phyloP scores from a whole-genome alignment of 2,113 vertebrate species.

The Scolopax mira region DNA sequence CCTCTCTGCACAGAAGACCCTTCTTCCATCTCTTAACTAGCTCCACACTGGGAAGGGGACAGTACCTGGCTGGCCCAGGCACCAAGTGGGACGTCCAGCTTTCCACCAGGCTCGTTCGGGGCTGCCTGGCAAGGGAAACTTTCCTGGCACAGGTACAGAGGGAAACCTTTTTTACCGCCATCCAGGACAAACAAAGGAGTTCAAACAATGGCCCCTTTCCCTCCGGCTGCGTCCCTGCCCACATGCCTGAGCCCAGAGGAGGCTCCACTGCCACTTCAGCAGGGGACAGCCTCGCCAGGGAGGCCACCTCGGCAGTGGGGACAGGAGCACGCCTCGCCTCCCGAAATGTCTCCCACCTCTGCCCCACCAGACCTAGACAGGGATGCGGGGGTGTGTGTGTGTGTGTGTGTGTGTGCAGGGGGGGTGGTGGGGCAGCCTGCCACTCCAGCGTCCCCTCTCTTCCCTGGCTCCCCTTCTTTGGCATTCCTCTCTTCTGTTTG shows the following conservation, averaged over 20 bases:
- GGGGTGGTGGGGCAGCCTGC: neutral
- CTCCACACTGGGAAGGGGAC: neutral
- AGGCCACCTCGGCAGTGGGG: neutral
- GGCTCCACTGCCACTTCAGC: neutral
- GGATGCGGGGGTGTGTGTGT: neutral
- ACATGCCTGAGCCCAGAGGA: rapidly evolving
- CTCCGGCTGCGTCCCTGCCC: neutral
- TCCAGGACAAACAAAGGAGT: neutral
- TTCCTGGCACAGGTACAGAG: constrained; percentile 19
- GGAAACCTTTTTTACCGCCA: neutral
- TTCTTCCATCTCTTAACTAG: constrained; percentile 34
- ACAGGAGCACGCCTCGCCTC: neutral
- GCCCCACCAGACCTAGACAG: neutral
- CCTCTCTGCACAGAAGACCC: constrained; percentile 22
- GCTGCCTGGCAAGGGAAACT: neutral
- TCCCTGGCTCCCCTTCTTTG: constrained; percentile 37
- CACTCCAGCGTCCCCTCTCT: constrained; percentile 7
- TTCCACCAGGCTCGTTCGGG: neutral
- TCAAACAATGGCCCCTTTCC: neutral
- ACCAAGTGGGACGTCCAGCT: neutral
- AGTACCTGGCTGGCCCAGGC: neutral
- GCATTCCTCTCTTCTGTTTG: constrained; percentile 57
- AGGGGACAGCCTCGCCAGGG: neutral
- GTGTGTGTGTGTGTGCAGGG: rapidly evolving
- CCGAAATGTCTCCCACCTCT: neutral